Percentiles rank a stretch among this genome's conserved stretches.
Conservation (phyloP, 2,888 invertebrate species). For the Linnaemya vulpina region DNA sequence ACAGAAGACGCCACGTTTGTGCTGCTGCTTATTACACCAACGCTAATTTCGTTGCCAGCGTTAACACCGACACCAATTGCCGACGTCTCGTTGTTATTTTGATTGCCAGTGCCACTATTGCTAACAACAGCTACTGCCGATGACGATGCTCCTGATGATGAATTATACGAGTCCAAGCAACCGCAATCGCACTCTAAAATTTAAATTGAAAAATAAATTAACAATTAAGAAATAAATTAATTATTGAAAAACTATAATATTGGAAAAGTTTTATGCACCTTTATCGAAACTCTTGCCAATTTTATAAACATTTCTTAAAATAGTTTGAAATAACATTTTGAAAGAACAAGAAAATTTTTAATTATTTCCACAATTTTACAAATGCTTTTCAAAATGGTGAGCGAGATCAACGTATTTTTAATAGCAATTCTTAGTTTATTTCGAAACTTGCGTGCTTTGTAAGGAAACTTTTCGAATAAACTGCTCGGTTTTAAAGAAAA, state of each 20-base stretch:
- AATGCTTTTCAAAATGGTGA: constrained; percentile 30
- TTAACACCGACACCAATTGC: constrained; percentile 74
- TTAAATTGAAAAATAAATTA: background rate
- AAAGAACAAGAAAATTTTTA: constrained; percentile 44
- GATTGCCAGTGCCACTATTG: constrained; percentile 55
- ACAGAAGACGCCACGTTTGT: constrained; percentile 73
- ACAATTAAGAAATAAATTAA: constrained; percentile 1
- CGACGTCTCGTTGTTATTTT: constrained; percentile 69
- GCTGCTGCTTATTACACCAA: constrained; percentile 73
- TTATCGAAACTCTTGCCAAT: constrained; percentile 63
- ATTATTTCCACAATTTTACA: constrained; percentile 57
- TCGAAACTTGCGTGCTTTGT: constrained; percentile 53
- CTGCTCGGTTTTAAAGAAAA: constrained; percentile 65
- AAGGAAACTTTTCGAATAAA: constrained; percentile 70
- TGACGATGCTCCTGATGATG: constrained; percentile 60
- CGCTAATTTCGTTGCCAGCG: constrained; percentile 73
- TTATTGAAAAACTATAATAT: background rate
- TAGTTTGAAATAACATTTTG: constrained; percentile 68
- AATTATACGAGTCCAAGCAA: constrained; percentile 81
- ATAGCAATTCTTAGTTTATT: constrained; percentile 25
- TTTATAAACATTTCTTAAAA: constrained; percentile 64
- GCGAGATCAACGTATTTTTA: background rate
- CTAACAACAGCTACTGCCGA: constrained; percentile 65
- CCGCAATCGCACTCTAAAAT: constrained; percentile 83
- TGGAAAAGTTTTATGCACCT: constrained; percentile 30